These are phyloP conservation scores for Anastatus disparis DNA, from an alignment of 1,140 invertebrate genomes.

Conservation along the genomic window DNA sequence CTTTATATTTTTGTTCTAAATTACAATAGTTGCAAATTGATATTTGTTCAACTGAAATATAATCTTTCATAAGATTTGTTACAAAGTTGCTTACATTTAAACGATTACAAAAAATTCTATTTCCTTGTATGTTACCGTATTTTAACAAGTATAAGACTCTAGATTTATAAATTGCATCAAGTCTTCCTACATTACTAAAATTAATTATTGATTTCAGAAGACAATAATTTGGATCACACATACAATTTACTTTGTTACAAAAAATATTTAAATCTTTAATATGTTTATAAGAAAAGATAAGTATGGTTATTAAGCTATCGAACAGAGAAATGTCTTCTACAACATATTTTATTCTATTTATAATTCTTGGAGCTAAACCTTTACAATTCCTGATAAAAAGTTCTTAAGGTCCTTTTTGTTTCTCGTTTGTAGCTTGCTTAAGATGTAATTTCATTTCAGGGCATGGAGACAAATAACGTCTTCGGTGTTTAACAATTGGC, in stretches of 20 bases:
- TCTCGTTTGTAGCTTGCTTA: background rate
- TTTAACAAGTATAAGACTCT: background rate
- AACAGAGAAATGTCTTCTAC: background rate
- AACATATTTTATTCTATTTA: background rate
- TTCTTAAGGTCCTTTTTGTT: background rate
- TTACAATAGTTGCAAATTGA: background rate
- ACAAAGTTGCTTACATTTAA: background rate
- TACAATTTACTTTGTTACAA: background rate
- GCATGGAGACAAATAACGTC: background rate
- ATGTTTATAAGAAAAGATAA: background rate
- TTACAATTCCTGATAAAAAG: background rate
- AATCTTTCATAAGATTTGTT: background rate
- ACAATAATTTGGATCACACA: background rate
- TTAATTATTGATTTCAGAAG: background rate
- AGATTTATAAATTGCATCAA: background rate
- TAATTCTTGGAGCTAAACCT: background rate
- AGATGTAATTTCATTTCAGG: background rate
- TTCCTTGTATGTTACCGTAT: background rate
- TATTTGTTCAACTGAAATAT: background rate
- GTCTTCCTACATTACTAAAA: background rate
- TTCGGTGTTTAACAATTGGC: too few species aligned
- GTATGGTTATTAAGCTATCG: background rate
- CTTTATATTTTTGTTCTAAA: too few species aligned
- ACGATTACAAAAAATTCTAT: background rate
- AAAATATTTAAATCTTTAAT: background rate